These are phyloP conservation scores for Cephus nigrinus DNA, from an alignment of 2,888 invertebrate genomes.

Conservation along the genomic window DNA sequence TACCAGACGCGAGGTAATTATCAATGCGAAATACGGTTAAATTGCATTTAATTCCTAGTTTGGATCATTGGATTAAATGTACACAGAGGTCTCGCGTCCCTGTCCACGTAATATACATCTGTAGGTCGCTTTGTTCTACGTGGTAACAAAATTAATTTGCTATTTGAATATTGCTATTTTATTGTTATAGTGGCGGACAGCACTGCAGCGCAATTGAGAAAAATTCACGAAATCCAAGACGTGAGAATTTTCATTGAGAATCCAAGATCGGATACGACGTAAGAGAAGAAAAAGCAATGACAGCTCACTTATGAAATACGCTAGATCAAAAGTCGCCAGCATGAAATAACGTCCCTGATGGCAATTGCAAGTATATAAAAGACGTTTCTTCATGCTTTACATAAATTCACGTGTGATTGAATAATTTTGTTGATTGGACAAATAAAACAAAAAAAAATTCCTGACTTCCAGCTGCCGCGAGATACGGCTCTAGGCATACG, in stretches of 20 bases:
- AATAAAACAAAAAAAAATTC: neutral
- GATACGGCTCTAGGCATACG: neutral
- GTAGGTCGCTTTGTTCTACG: neutral
- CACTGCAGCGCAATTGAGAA: neutral
- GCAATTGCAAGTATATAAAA: neutral
- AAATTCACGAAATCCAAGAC: neutral
- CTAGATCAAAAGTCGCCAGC: neutral
- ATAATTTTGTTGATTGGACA: neutral
- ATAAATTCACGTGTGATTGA: neutral
- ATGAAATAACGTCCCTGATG: neutral
- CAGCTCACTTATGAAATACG: neutral
- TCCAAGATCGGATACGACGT: neutral
- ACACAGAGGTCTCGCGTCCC: neutral
- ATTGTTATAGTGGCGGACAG: neutral
- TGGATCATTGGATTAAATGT: neutral
- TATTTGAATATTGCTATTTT: neutral
- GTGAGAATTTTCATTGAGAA: neutral
- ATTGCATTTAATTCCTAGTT: neutral
- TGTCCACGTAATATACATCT: neutral
- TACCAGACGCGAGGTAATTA: neutral
- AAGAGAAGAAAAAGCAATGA: neutral
- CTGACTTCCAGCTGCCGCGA: neutral
- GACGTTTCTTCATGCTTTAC: neutral
- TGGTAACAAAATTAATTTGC: neutral
- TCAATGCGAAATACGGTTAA: neutral